phyloP scores from a whole-genome alignment of 2,888 invertebrate genomes.

The Patella caerulea region DNA sequence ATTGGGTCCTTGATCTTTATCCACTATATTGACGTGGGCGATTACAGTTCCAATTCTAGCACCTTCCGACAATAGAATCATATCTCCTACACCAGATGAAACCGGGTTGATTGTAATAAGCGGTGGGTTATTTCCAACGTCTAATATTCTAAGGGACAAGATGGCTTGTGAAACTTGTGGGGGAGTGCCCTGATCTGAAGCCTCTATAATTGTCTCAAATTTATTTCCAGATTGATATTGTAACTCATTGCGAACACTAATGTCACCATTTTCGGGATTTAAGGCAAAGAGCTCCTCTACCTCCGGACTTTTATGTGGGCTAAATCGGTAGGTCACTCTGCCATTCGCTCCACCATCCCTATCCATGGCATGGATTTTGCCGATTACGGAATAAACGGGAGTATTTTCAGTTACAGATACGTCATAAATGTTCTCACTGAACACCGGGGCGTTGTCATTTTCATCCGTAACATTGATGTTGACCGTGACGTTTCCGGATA shows the following conservation, averaged over 20 bases:
- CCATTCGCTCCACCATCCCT: constrained; percentile 86
- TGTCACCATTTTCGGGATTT: constrained; percentile 42
- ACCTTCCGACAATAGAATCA: constrained; percentile 46
- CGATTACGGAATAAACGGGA: constrained; percentile 41
- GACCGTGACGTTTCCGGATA: constrained; percentile 46
- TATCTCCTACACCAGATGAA: constrained; percentile 33
- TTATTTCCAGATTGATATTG: constrained; percentile 40
- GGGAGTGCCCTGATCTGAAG: constrained; percentile 51
- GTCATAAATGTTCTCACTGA: constrained; percentile 51
- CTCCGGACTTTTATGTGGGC: constrained; percentile 23
- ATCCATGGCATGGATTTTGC: constrained; percentile 84
- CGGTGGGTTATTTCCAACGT: constrained; percentile 94
- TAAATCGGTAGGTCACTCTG: constrained; percentile 71
- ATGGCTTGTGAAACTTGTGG: constrained; percentile 47
- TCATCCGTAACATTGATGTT: constrained; percentile 55
- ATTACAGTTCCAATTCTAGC: constrained; percentile 50
- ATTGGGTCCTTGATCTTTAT: constrained; percentile 52
- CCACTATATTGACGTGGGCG: constrained; percentile 54
- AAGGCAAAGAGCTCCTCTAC: constrained; percentile 39
- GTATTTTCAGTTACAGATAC: constrained; percentile 52
- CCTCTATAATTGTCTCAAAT: constrained; percentile 51
- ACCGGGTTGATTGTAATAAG: constrained; percentile 69
- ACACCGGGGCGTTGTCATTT: constrained; percentile 59
- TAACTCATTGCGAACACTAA: constrained; percentile 40
- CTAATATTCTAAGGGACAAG: constrained; percentile 75